phyloP scores from a whole-genome alignment of 2,113 vertebrate species.

The Gyps fulvus region DNA sequence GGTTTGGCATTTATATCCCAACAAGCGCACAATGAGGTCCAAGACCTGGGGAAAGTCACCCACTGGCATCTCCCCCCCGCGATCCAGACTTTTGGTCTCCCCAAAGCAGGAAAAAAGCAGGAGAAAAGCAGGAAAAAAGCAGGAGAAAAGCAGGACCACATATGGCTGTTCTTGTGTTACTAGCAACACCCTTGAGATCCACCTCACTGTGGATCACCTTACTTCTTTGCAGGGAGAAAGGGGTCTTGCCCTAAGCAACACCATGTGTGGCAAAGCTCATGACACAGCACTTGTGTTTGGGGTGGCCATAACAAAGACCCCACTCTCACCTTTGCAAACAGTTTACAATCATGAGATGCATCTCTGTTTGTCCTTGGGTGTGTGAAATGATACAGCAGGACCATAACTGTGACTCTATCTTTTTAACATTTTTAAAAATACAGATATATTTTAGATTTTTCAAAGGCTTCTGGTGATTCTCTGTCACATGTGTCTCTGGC shows the following conservation, averaged over 20 bases:
- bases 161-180: background rate
- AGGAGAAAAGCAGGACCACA: background rate
- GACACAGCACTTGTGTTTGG: background rate
- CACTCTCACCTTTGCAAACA: background rate
- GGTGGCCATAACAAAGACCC: background rate
- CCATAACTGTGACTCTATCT: background rate
- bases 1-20: background rate
- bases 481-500: background rate
- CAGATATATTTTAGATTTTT: background rate
- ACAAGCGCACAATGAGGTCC: background rate
- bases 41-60: background rate
- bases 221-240: background rate
- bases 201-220: background rate
- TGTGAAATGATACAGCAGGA: background rate
- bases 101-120: background rate
- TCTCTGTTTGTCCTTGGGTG: background rate
- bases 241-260: background rate
- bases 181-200: background rate
- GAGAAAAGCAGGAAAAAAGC: background rate
- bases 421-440: background rate
- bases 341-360: accelerated
- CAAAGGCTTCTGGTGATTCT: background rate
- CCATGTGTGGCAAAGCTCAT: background rate
- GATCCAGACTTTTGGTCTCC: background rate
- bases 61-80: accelerated